Base-by-base conservation (phyloP, 2,113 vertebrate genomes). In the Neogobius melanostomus region DNA sequence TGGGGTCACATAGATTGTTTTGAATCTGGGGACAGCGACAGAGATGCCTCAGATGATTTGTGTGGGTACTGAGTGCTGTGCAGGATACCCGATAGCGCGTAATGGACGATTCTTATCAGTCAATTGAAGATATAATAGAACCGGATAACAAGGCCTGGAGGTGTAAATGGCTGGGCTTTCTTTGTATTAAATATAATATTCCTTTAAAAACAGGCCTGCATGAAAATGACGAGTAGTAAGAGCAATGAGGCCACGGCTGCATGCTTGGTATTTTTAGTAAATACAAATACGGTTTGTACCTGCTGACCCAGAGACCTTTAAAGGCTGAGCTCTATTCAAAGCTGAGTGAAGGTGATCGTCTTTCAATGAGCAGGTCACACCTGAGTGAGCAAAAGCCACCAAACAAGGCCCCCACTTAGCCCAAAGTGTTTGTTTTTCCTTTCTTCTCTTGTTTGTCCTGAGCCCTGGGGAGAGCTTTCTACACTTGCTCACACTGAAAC, bases 71-170 rank as follows among this genome's bases (percentile, higher is more conserved):
- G 54, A 15, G 14, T 17, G 48, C 75, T 53, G 74, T 47, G 76
- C 83, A 79, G 80, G 79, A 88, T 74, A 79, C 45, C 67, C 74
- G 79, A 83, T 78, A 69, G 49, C 43, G 11, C 69, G 69, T 76
- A 88, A 88, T 87, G 85, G 78, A 77, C 60, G 77, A 77, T 82
- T 68, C 77, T 87, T 84, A 87, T 90, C 82, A 21, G 77, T 75
- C 42, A 9, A 84, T 46, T 79, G 69, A 87, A 80, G 77, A 79
- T 49, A 62, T 82, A 81, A 85, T 85, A 74, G 71, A 85, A 62
- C 16, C 45, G 53, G 64, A 81, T 82, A 66, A 60, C 74, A 74
- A 80, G 75, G 64, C 57, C 71, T 47, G 59, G 69, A 85, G 82
- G 79, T 86, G 82, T 87, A 85, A 88, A 86, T 86, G 70, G 17